These are phyloP conservation scores for Spheniscus mendiculus DNA, from an alignment of 2,113 vertebrate species.

Conservation along the genomic window DNA sequence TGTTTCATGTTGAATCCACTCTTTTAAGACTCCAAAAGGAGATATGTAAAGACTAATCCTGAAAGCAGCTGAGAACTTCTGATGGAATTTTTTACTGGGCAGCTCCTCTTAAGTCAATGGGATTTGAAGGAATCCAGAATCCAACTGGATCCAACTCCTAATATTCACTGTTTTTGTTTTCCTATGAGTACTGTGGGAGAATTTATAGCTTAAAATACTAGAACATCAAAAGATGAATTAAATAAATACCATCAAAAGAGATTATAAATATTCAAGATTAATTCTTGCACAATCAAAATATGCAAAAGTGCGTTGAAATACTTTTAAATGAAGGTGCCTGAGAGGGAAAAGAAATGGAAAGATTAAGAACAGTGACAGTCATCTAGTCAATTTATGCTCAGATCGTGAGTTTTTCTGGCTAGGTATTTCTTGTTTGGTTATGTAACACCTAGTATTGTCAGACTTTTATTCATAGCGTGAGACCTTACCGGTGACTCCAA, in stretches of 20 bases:
- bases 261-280: background rate
- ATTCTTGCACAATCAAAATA: background rate
- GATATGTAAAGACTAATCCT: background rate
- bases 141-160: background rate
- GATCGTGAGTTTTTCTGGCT: background rate
- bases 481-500: background rate
- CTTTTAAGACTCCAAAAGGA: background rate
- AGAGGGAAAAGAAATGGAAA: background rate
- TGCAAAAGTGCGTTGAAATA: background rate
- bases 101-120: background rate
- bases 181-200: background rate
- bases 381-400: background rate
- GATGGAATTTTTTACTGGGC: background rate
- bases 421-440: background rate
- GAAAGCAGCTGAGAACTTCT: background rate
- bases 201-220: background rate
- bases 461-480: background rate
- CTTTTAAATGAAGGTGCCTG: background rate
- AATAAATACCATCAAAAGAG: background rate
- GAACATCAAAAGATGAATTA: background rate
- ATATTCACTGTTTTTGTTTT: background rate
- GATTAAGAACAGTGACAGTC: background rate
- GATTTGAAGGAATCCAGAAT: background rate
- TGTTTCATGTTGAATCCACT: background rate
- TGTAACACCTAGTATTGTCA: too few species aligned